Percentiles rank a stretch among this genome's conserved stretches.
These are phyloP conservation scores for Galerucella nymphaeae DNA, from an alignment of 2,888 invertebrate genomes.

Conservation along the genomic window DNA sequence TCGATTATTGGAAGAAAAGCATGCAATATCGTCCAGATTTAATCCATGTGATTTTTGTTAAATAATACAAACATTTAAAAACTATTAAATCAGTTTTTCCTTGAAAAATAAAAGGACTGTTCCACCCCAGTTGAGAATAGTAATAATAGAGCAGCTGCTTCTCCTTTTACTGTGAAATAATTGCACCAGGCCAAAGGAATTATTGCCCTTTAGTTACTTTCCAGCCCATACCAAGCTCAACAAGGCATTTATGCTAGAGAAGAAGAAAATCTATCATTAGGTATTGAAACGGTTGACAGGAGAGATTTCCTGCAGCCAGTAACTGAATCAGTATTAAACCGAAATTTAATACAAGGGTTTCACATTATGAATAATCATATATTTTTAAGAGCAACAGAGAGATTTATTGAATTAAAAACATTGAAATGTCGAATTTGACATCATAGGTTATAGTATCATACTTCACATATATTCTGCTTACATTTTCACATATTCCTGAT, in stretches of 20 bases:
- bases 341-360: background rate
- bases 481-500: no score
- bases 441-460: no score
- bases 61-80: background rate
- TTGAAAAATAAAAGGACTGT: background rate
- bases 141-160: constrained; percentile 56
- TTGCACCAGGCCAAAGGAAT: constrained; percentile 52
- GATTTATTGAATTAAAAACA: no score
- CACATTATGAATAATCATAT: constrained; percentile 30
- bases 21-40: no score
- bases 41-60: no score
- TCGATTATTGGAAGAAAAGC: no score
- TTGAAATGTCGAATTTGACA: no score
- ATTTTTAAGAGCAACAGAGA: no score
- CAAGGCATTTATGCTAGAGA: constrained; percentile 11
- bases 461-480: no score
- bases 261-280: constrained; percentile 51
- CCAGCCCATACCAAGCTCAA: constrained; percentile 4
- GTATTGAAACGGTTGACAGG: constrained; percentile 47
- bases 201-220: constrained; percentile 54
- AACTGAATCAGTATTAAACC: background rate
- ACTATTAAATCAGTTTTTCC: background rate
- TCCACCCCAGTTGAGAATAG: constrained; percentile 40
- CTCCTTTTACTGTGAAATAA: constrained; percentile 49
- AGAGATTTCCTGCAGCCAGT: constrained; percentile 36